Evolutionary conservation across 2,797 vertebrate species (phyloP), one percentile per base, ranked within the genome.

Genomic region (Cetoscarus ocellatus): DNA sequence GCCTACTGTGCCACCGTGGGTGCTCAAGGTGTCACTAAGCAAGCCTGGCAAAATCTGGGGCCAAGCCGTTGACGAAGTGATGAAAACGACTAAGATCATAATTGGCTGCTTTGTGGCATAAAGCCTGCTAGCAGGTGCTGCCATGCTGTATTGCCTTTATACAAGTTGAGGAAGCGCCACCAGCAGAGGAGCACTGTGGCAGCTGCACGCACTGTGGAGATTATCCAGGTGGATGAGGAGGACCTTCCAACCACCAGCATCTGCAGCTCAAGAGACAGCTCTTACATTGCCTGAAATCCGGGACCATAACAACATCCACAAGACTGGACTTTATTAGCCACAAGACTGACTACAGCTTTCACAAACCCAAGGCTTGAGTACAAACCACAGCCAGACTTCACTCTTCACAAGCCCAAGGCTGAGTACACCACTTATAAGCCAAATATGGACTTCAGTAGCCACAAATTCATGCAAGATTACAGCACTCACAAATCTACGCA

Each of bases 71-170:
- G 98, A 99, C 67, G 98, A 99, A 91, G 97, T 98, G 77, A 99
- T 99, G 98, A 97, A 96, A 93, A 99, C 98, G 86, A 99, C 98
- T 57, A 99, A 99, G 88, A 99, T 99, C 90, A 99, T 99, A 93
- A 99, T 99, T 60, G 98, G 97, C 59, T 99, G 98, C 92, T 99
- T 99, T 73, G 97, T 99, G 88, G 97, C 98, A 0, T 97, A 98
- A 68, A 99, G 98, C 5, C 92, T 99, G 63, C 80, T 99, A 75
- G 98, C 98, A n/a, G n/a, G n/a, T 64, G 98, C 98, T 3, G 95
- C 98, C 91, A 99, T 99, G 98, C 90, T 99, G n/a, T 85, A 97
- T 99, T 45, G 97, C 96, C 88, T 99, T 99, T 94, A n/a, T 99
- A 99, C 90, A 99, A 99, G 91, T 91, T 99, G 70, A 96, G 98